phyloP scores from a whole-genome alignment of 2,888 invertebrate genomes.

The Tanytarsus gracilentus region DNA sequence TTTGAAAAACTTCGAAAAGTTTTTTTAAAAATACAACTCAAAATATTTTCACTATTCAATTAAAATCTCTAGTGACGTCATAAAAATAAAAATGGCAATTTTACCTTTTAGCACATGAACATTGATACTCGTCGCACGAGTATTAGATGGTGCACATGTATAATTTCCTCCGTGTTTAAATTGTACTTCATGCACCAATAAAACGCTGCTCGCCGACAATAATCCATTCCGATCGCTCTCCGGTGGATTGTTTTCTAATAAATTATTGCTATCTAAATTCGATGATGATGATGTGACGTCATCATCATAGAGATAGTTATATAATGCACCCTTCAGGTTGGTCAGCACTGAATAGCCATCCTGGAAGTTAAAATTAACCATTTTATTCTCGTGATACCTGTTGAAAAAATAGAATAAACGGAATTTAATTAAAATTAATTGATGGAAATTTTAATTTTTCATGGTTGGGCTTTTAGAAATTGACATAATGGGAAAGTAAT shows the following conservation, averaged over 20 bases:
- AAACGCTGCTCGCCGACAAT: constrained; percentile 45
- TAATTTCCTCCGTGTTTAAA: constrained; percentile 68
- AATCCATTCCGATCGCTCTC: no score
- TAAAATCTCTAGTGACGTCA: not conserved
- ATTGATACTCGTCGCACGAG: constrained; percentile 62
- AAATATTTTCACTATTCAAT: no score
- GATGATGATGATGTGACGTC: not conserved
- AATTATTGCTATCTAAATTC: constrained; percentile 11
- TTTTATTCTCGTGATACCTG: constrained; percentile 72
- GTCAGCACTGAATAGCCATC: constrained; percentile 45
- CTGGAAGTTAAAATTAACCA: constrained; percentile 77
- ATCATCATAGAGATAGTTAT: not conserved
- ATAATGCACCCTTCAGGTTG: constrained; percentile 16
- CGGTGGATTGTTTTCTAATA: no score
- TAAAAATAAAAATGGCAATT: constrained; percentile 14
- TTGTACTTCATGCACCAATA: constrained; percentile 56
- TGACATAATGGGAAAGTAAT: no score
- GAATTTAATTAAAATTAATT: no score
- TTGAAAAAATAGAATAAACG: not conserved
- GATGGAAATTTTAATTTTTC: not conserved
- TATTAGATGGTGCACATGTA: constrained; percentile 71
- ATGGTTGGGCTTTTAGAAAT: no score
- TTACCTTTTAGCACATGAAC: constrained; percentile 63
- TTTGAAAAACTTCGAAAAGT: no score
- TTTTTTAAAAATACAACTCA: no score